A percentile compares a stretch with the other conserved stretches of the same genome.
phyloP scores from a whole-genome alignment of 2,888 invertebrate genomes.

The Aphidoletes aphidimyza region DNA sequence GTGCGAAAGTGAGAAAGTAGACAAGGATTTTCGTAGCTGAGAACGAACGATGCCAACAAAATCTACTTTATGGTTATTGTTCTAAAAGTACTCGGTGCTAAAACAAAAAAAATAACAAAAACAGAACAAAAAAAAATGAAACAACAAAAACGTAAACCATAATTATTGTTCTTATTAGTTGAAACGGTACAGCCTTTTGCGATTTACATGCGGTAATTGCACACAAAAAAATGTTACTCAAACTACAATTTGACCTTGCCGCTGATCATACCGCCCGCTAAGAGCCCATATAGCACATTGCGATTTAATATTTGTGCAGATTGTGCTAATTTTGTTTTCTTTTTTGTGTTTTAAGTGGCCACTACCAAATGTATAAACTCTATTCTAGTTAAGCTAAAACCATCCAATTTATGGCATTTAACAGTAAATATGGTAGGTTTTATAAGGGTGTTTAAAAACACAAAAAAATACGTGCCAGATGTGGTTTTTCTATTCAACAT shows the following conservation, averaged over 20 bases:
- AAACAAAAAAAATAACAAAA: not conserved
- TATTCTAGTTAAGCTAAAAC: not conserved
- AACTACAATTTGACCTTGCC: constrained; percentile 23
- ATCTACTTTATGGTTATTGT: constrained; percentile 39
- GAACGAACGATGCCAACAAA: not conserved
- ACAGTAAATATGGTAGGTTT: not conserved
- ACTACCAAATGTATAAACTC: not conserved
- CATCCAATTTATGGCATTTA: not conserved
- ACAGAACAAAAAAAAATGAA: not conserved
- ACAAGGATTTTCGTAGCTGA: not conserved
- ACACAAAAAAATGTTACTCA: not conserved
- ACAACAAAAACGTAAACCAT: not conserved
- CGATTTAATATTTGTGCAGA: constrained; percentile 2
- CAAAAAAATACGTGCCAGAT: not conserved
- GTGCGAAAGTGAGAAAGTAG: constrained; percentile 24
- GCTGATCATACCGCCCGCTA: not conserved
- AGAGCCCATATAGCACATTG: not conserved
- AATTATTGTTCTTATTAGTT: not conserved
- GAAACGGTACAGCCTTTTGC: not conserved
- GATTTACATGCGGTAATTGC: too few species aligned
- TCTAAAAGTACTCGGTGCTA: not conserved
- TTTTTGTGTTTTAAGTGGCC: not conserved
- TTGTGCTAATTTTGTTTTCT: not conserved
- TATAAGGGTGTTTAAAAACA: not conserved
- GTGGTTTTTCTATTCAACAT: not conserved